Percentiles rank a stretch among this genome's conserved stretches.
phyloP scores from a whole-genome alignment of 2,888 invertebrate genomes.

The Latheticus oryzae region DNA sequence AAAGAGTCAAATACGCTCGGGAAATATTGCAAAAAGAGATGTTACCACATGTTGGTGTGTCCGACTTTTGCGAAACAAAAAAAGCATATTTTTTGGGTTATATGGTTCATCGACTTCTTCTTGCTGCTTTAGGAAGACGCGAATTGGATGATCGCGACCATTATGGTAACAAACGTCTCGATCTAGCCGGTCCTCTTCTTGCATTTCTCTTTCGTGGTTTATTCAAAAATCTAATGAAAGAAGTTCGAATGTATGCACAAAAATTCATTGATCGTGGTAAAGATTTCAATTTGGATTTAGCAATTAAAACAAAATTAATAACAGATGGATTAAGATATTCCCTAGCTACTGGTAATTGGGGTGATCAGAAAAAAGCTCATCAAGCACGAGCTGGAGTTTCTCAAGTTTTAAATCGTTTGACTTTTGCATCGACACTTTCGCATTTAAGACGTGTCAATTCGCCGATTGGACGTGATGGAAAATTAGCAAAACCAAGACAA shows the following conservation, averaged over 20 bases:
- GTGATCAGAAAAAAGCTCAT: constrained; percentile 99
- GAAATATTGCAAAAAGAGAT: constrained; percentile 99
- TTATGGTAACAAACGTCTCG: constrained; percentile 98
- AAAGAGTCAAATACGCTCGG: constrained; percentile 98
- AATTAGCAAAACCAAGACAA: constrained; percentile 98
- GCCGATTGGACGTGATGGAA: constrained; percentile 98
- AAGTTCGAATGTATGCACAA: constrained; percentile 98
- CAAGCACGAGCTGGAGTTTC: constrained; percentile 97
- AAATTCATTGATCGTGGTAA: constrained; percentile 99
- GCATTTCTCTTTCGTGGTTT: constrained; percentile 97
- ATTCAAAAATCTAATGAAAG: constrained; percentile 96
- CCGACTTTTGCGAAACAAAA: constrained; percentile 99
- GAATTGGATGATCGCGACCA: constrained; percentile 99
- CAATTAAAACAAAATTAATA: constrained; percentile 97
- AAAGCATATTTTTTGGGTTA: constrained; percentile 99
- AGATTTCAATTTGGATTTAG: constrained; percentile 96
- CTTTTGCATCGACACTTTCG: constrained; percentile 98
- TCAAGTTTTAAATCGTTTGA: constrained; percentile 92
- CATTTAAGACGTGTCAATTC: constrained; percentile 98
- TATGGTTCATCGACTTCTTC: constrained; percentile 96
- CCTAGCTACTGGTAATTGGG: constrained; percentile 99
- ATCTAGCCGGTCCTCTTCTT: constrained; percentile 95
- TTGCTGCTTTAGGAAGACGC: constrained; percentile 94
- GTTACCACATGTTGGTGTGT: constrained; percentile 99
- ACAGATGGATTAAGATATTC: constrained; percentile 98